Conservation (phyloP, 2,888 invertebrate species). For the Lithosia quadra region DNA sequence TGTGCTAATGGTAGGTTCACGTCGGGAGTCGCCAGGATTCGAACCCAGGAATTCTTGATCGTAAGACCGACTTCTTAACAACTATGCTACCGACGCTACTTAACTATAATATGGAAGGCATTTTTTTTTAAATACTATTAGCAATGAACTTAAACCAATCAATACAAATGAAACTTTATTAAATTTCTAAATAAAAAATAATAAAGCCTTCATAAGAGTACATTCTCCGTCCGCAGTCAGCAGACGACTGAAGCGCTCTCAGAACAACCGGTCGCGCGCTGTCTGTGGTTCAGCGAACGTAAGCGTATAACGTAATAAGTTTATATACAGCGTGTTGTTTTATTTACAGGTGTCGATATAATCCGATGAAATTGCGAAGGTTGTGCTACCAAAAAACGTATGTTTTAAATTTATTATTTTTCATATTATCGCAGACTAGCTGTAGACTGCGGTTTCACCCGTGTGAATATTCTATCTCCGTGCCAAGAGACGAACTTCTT, state of each 20-base stretch:
- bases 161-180: too few relatives aligned
- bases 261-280: slow-evolving; percentile 23
- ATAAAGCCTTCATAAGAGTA: background rate
- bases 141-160: too few relatives aligned
- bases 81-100: too few relatives aligned
- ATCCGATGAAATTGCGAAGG: slow-evolving; percentile 48
- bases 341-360: slow-evolving; percentile 28
- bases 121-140: too few relatives aligned
- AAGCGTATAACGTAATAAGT: slow-evolving; percentile 14
- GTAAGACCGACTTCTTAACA: too few relatives aligned
- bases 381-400: background rate
- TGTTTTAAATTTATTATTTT: background rate
- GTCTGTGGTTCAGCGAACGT: slow-evolving; percentile 36
- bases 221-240: slow-evolving; percentile 24
- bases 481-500: too few relatives aligned
- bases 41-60: too few relatives aligned
- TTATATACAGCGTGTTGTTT: slow-evolving; percentile 58
- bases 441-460: background rate
- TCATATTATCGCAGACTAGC: background rate
- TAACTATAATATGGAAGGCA: too few relatives aligned
- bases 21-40: too few relatives aligned
- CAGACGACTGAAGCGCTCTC: slow-evolving; percentile 33
- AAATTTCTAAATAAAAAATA: background rate
- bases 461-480: background rate
- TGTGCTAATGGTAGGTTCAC: too few relatives aligned